These are phyloP conservation scores for Tridacna gigas DNA, from an alignment of 2,888 invertebrate genomes.

Conservation along the genomic window DNA sequence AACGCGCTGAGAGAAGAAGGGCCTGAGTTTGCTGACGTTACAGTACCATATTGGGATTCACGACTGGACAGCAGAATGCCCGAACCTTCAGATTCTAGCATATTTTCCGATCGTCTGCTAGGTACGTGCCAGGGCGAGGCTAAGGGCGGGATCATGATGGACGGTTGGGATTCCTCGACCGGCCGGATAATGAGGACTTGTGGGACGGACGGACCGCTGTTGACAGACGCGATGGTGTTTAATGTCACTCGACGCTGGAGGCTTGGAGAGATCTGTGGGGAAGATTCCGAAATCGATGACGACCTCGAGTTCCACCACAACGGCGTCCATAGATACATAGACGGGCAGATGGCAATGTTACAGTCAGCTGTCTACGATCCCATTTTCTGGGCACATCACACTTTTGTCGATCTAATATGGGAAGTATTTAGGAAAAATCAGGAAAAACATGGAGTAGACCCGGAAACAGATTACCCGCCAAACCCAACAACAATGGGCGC, in stretches of 20 bases:
- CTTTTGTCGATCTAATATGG: constrained; percentile 74
- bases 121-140: constrained; percentile 72
- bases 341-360: constrained; percentile 74
- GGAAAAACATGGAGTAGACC: constrained; percentile 38
- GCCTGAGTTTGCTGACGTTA: constrained; percentile 64
- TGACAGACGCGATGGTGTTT: constrained; percentile 62
- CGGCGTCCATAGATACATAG: constrained; percentile 73
- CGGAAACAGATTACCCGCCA: constrained; percentile 59
- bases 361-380: constrained; percentile 73
- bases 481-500: constrained; percentile 62
- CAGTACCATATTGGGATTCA: constrained; percentile 78
- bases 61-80: constrained; percentile 68
- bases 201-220: constrained; percentile 69
- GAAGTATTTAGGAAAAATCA: constrained; percentile 71
- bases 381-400: constrained; percentile 74
- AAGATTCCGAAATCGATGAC: constrained; percentile 59
- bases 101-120: constrained; percentile 70
- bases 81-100: constrained; percentile 61
- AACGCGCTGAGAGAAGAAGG: constrained; percentile 73
- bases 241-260: constrained; percentile 54
- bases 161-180: constrained; percentile 67
- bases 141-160: constrained; percentile 68
- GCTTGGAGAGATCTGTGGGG: constrained; percentile 65
- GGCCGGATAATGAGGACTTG: constrained; percentile 71
- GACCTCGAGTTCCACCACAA: constrained; percentile 74